A percentile compares a stretch with the other conserved stretches of the same genome.
These are phyloP conservation scores for Nothura maculosa DNA, from an alignment of 2,797 vertebrate genomes.

Conservation along the genomic window DNA sequence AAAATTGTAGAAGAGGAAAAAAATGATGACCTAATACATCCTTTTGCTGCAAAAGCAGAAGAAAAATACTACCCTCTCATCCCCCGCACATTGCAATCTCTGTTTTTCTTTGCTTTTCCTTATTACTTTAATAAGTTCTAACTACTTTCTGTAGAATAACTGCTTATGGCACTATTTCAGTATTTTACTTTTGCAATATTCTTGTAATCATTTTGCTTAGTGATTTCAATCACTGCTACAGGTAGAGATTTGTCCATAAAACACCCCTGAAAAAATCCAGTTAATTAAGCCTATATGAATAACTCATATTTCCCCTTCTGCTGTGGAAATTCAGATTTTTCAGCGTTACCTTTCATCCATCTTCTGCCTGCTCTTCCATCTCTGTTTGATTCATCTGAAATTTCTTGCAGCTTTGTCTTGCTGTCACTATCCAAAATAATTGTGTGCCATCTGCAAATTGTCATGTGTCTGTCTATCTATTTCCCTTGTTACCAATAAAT, in stretches of 20 bases:
- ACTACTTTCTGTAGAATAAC: neutral
- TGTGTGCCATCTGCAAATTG: neutral
- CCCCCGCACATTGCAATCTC: neutral
- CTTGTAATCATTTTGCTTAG: neutral
- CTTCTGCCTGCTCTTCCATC: neutral
- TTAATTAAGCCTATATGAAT: neutral
- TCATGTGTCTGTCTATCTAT: neutral
- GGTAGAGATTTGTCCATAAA: neutral
- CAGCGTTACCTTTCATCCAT: neutral
- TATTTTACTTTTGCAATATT: neutral
- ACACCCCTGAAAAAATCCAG: neutral
- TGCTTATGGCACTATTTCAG: neutral
- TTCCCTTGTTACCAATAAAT: neutral
- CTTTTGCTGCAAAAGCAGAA: neutral
- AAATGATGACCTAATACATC: neutral
- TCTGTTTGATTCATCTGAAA: neutral
- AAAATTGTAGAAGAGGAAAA: neutral
- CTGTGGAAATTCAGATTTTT: neutral
- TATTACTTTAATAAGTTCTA: neutral
- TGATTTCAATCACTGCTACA: neutral
- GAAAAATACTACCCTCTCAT: neutral
- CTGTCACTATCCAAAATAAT: neutral
- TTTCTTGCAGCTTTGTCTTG: neutral
- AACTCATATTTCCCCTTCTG: neutral
- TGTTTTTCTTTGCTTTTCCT: neutral